These are phyloP conservation scores for Hepsetus odoe DNA, from an alignment of 2,113 vertebrate genomes.

Conservation along the genomic window DNA sequence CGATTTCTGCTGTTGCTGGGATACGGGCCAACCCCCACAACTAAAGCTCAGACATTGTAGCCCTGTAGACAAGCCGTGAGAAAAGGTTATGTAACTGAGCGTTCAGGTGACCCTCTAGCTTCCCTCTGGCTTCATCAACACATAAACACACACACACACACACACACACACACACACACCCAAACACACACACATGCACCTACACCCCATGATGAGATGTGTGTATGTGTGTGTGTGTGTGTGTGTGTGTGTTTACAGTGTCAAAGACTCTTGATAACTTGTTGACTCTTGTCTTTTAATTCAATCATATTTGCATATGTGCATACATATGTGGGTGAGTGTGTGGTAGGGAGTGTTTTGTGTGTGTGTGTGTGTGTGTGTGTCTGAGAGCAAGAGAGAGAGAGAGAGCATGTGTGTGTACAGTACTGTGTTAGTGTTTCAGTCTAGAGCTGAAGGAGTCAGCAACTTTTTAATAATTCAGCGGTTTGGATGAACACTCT, in stretches of 20 bases:
- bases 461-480: conserved; percentile 76
- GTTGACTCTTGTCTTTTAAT: not conserved
- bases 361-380: too few species aligned
- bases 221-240: not conserved
- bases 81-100: conserved; percentile 1
- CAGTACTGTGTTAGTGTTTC: conserved; percentile 21
- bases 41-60: not conserved
- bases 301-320: not conserved
- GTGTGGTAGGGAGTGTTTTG: too few species aligned
- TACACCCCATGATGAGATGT: too few species aligned
- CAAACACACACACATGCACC: too few species aligned
- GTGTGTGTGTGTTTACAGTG: not conserved
- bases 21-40: not conserved
- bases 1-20: not conserved
- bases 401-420: too few species aligned
- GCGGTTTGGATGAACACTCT: conserved; percentile 64
- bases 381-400: too few species aligned
- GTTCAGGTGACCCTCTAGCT: conserved; percentile 18
- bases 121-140: not conserved
- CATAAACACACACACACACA: too few species aligned
- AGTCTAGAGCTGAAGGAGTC: conserved; percentile 61
- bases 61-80: not conserved
- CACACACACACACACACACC: too few species aligned
- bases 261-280: not conserved
- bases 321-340: too few species aligned